Evolutionary conservation across 2,113 vertebrate species (phyloP).

Genomic region (Coracopsis vasa): DNA sequence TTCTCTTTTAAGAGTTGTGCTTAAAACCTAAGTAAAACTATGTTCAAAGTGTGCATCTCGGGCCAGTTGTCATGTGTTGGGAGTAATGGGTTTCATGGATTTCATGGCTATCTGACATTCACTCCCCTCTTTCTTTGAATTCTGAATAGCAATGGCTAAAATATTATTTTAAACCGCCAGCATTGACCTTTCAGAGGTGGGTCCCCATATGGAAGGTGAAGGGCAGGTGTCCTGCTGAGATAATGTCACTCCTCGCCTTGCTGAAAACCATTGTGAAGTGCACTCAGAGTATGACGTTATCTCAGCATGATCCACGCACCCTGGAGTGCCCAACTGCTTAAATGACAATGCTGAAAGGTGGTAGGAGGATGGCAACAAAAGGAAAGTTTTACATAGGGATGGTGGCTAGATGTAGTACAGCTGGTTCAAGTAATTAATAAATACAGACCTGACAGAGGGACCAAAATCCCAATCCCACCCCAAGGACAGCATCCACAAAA

Average conservation of each 20-base stretch:
- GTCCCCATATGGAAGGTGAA: constrained; percentile 44
- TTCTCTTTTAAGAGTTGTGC: background rate
- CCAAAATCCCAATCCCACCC: background rate
- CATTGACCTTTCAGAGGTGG: constrained; percentile 43
- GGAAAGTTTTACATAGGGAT: background rate
- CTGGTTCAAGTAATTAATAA: constrained; percentile 20
- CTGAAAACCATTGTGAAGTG: constrained; percentile 57
- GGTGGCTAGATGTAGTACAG: background rate
- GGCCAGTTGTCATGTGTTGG: background rate
- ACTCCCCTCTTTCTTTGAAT: constrained; percentile 27
- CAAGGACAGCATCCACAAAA: background rate
- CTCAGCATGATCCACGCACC: background rate
- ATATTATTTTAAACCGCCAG: constrained; percentile 51
- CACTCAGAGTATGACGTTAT: background rate
- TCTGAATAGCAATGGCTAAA: constrained; percentile 44
- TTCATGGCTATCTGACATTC: constrained; percentile 22
- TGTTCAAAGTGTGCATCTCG: background rate
- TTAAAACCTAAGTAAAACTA: background rate
- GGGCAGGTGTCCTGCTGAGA: constrained; percentile 59
- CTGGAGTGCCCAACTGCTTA: background rate
- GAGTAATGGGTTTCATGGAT: constrained; percentile 8
- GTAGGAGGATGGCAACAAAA: background rate
- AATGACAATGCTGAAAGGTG: constrained; percentile 33
- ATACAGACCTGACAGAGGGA: background rate
- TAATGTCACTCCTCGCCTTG: constrained; percentile 60